A percentile compares a stretch with the other conserved stretches of the same genome.
These are phyloP conservation scores for Cherax destructor DNA, from an alignment of 1,140 invertebrate species.

Conservation along the genomic window DNA sequence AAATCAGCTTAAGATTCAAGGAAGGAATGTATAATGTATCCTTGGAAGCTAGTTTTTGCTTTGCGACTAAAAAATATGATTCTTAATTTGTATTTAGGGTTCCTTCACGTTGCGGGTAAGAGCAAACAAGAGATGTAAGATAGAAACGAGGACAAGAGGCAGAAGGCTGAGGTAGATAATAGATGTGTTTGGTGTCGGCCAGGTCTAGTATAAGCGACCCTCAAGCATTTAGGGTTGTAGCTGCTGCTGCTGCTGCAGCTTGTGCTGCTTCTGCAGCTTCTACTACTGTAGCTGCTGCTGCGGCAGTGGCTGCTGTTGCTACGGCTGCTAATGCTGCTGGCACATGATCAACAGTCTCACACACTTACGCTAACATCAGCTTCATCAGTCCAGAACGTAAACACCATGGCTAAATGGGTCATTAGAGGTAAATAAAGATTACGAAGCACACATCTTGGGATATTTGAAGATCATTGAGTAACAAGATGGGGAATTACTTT, in stretches of 20 bases:
- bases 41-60: not conserved
- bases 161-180: not conserved
- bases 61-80: conserved; percentile 1
- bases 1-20: not conserved
- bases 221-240: no score
- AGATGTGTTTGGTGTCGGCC: not conserved
- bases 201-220: not conserved
- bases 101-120: not conserved
- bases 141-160: not conserved
- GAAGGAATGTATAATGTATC: not conserved
- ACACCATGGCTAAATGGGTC: not conserved
- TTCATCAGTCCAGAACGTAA: not conserved
- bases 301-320: no score
- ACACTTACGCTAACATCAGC: not conserved
- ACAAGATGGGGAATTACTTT: conserved; percentile 43
- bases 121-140: not conserved
- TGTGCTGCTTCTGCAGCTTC: no score
- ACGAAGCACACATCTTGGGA: conserved; percentile 11
- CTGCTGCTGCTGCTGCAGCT: no score
- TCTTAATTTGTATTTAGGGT: not conserved
- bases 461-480: not conserved
- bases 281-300: no score
- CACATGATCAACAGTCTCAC: not conserved
- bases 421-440: not conserved
- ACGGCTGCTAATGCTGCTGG: not conserved